These are phyloP conservation scores for Tetramorium alpestre DNA, from an alignment of 1,140 invertebrate genomes.

Conservation along the genomic window DNA sequence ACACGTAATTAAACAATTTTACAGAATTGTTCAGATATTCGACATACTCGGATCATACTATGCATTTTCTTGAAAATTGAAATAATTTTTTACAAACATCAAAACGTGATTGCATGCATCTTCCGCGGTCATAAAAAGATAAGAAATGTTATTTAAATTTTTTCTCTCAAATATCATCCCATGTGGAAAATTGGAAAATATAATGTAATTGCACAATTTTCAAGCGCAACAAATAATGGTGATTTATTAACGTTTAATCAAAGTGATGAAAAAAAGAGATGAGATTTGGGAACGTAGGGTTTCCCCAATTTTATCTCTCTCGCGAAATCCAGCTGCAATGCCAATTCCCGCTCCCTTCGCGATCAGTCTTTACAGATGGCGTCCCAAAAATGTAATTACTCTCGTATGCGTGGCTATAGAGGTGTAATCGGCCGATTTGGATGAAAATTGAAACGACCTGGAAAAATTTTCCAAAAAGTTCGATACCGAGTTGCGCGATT, in stretches of 20 bases:
- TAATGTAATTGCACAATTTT: neutral
- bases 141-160: neutral
- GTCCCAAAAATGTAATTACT: slow-evolving; percentile 58
- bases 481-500: neutral
- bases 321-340: slow-evolving; percentile 2
- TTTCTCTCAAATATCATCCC: neutral
- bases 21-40: neutral
- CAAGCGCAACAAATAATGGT: neutral
- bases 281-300: neutral
- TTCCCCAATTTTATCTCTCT: slow-evolving; percentile 26
- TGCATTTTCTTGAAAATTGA: neutral
- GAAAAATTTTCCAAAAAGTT: slow-evolving; percentile 18
- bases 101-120: neutral
- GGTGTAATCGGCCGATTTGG: slow-evolving; percentile 46
- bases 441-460: slow-evolving; percentile 52
- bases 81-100: neutral
- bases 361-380: slow-evolving; percentile 42
- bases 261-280: slow-evolving; percentile 15
- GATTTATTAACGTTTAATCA: slow-evolving; percentile 21
- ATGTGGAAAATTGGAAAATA: neutral
- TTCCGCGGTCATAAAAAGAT: neutral
- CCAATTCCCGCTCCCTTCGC: neutral
- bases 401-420: slow-evolving; percentile 26
- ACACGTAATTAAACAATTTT: neutral
- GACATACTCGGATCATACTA: neutral